Base-by-base conservation (phyloP, 2,888 invertebrate species). In the Deilephila porcellus region DNA sequence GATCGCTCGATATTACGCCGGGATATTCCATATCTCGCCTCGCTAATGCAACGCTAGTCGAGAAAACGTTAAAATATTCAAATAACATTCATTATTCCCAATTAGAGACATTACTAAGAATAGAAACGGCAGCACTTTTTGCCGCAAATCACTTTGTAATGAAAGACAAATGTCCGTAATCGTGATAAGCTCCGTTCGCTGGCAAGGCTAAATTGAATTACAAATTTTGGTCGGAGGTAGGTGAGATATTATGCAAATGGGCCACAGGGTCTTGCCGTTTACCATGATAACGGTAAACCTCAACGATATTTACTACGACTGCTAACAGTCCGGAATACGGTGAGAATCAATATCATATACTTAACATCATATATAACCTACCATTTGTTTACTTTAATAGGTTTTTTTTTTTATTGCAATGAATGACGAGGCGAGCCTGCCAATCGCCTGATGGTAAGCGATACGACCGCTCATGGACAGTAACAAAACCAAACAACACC, bases 171-270 rank as follows among this genome's bases (percentile, higher is more conserved):
- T 81, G 82, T 81, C 77, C 77, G 76, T 81, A 81, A 84, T 84
- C 82, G 78, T 80, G 78, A 83, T 82, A 83, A 85, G 84, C 84
- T 84, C 83, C 82, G 78, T 81, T 81, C 82, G 83, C 80, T 80
- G 80, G 81, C 81, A 81, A 81, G 82, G 81, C 86, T 79, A 84
- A 88, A 89, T 88, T 88, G 85, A 87, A 89, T 88, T 83, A 87
- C 87, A 87, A 87, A 88, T 88, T 85, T 81, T 73, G 82, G 76
- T 78, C 80, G 77, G 80, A 81, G 82, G 85, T 85, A 83, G 84
- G 83, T 86, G 83, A 81, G 82, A 87, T 85, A 85, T 89, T 88
- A 89, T 87, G 89, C 82, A 88, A 89, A 89, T 87, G 78, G 81
- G 74, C 76, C 75, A 71, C 75, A 75, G 77, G 80, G 82, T 85